Percentiles rank a stretch among this genome's conserved stretches.
Evolutionary conservation across 2,888 invertebrate species (phyloP).

Genomic region (Synergus gifuensis): DNA sequence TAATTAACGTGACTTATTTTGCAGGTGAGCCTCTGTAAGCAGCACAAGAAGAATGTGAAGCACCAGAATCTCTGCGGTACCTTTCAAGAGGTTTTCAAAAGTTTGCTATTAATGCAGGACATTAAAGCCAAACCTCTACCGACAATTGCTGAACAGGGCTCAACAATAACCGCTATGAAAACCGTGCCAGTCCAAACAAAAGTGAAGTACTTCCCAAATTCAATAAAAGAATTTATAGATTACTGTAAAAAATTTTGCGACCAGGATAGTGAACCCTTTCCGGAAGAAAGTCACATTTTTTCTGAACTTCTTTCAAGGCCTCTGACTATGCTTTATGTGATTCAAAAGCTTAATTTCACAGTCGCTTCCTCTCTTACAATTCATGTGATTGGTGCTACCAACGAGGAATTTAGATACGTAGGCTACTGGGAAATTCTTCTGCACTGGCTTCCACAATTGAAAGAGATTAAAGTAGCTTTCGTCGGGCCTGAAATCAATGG

Average conservation of each 20-base stretch:
- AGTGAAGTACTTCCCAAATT: background rate
- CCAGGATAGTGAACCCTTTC: background rate
- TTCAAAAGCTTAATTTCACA: constrained; percentile 58
- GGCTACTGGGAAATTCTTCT: constrained; percentile 71
- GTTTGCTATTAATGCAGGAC: background rate
- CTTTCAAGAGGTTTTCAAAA: background rate
- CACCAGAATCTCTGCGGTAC: background rate
- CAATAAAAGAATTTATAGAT: background rate
- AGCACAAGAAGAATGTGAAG: background rate
- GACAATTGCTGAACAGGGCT: background rate
- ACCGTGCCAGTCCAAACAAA: background rate
- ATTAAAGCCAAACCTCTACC: background rate
- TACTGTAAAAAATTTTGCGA: background rate
- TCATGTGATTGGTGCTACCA: constrained; percentile 73
- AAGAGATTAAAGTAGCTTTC: constrained; percentile 62
- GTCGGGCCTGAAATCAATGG: constrained; percentile 71
- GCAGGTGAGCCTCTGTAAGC: constrained; percentile 13
- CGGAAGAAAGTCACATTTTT: background rate
- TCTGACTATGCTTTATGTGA: constrained; percentile 65
- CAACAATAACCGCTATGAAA: background rate
- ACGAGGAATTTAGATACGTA: constrained; percentile 65
- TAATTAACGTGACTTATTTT: background rate
- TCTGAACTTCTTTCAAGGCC: constrained; percentile 69
- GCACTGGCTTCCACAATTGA: constrained; percentile 69
- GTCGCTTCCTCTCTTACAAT: constrained; percentile 55